Conservation (phyloP, 2,888 invertebrate genomes). For the Pseudococcus viburni region DNA sequence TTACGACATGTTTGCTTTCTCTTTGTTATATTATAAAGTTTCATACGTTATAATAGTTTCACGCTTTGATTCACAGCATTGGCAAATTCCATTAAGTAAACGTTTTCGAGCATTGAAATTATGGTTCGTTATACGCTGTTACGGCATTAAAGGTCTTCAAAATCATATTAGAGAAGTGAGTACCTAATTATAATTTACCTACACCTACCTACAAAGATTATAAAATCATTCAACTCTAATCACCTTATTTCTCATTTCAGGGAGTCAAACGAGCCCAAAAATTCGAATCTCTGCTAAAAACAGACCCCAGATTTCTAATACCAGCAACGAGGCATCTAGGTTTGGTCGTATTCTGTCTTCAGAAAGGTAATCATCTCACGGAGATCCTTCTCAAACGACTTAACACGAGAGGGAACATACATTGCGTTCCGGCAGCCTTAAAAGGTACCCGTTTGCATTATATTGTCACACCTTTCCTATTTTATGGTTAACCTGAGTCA, state of each 20-base stretch:
- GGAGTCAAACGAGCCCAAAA: constrained; percentile 90
- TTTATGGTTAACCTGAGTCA: constrained; percentile 7
- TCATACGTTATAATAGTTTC: constrained; percentile 48
- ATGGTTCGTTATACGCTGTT: constrained; percentile 97
- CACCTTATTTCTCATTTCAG: constrained; percentile 72
- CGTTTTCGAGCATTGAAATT: constrained; percentile 93
- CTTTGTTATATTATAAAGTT: constrained; percentile 47
- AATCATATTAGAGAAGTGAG: constrained; percentile 91
- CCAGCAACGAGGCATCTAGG: constrained; percentile 88
- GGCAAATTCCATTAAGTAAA: constrained; percentile 96
- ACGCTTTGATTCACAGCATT: constrained; percentile 79
- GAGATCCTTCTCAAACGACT: constrained; percentile 89
- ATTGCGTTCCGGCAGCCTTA: constrained; percentile 94
- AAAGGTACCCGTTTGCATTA: constrained; percentile 73
- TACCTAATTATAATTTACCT: constrained; percentile 41
- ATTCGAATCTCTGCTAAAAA: constrained; percentile 87
- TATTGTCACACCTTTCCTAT: constrained; percentile 68
- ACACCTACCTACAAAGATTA: background rate
- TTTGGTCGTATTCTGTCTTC: constrained; percentile 91
- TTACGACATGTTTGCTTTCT: constrained; percentile 37
- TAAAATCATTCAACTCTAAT: background rate
- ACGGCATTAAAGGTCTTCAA: constrained; percentile 91
- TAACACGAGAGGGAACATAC: constrained; percentile 88
- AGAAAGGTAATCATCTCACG: constrained; percentile 88
- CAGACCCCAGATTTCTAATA: constrained; percentile 91